Conservation (phyloP, 2,113 vertebrate genomes). For the Coregonus clupeaformis region DNA sequence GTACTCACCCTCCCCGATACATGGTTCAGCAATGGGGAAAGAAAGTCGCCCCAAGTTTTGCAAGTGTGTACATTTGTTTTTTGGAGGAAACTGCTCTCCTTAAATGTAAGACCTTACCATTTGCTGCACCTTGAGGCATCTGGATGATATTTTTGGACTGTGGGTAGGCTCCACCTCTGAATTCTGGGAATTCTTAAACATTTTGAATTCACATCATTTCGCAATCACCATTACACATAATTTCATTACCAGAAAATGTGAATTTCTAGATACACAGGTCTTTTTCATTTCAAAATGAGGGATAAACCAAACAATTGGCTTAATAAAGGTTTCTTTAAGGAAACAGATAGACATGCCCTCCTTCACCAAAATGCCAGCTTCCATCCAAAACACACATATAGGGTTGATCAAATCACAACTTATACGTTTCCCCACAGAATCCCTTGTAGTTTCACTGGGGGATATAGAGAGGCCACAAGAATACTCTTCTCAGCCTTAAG, state of each 20-base stretch:
- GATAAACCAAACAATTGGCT: too few relatives aligned
- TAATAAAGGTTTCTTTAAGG: conserved; percentile 9
- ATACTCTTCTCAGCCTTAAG: neutral
- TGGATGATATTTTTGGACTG: conserved; percentile 1
- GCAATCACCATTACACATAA: neutral
- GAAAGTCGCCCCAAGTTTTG: neutral
- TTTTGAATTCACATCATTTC: neutral
- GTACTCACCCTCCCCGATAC: neutral
- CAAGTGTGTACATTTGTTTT: neutral
- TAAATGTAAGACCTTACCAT: neutral
- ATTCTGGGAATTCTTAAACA: neutral
- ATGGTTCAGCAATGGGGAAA: conserved; percentile 4
- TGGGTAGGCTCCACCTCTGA: too few relatives aligned
- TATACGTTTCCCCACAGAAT: conserved; percentile 1
- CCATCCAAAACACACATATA: conserved; percentile 5
- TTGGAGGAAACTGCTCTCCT: conserved; percentile 1
- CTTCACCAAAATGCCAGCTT: neutral
- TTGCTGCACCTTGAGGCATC: neutral
- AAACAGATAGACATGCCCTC: conserved; percentile 5
- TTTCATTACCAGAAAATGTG: too few relatives aligned
- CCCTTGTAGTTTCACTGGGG: neutral
- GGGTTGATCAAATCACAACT: neutral
- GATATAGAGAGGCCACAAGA: neutral
- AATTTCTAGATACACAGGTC: too few relatives aligned
- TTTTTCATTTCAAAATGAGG: too few relatives aligned